Evolutionary conservation across 1,140 invertebrate genomes (phyloP), one percentile per base, ranked within the genome.

Genomic region (Hormaphis cornu): DNA sequence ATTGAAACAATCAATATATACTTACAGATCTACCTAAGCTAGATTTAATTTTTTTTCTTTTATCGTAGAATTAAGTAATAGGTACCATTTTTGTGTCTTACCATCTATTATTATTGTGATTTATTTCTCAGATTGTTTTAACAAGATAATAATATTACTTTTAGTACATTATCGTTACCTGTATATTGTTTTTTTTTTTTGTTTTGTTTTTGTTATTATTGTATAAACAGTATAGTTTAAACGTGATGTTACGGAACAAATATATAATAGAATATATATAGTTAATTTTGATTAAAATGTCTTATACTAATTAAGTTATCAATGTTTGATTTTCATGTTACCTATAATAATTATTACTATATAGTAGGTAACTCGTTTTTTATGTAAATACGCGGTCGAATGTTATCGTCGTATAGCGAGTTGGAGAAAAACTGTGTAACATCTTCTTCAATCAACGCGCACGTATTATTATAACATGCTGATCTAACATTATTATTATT

Each of bases 201-300:
- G n/a, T 54, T 54, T 54, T 54, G 28, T 54, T 54, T 54, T 54
- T 54, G 28, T 54, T 54, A 54, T 54, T 54, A 54, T 33, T 54
- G 35, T 54, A 22, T 35, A 54, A 33, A 54, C 28, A 35, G n/a
- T n/a, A 54, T 54, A 33, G 28, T 54, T 54, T 54, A 18, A 35
- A 35, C 28, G 30, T 35, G 24, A 33, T 54, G 52, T 54, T 54
- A 54, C 30, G 12, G 28, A 35, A 54, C 28, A 33, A 54, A 53
- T 9, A 53, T 53, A 54, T 18, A n/a, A n/a, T n/a, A n/a, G n/a
- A n/a, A n/a, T n/a, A n/a, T n/a, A n/a, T n/a, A n/a, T n/a, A n/a
- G n/a, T n/a, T 54, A 53, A 4, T 30, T 30, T 52, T 52, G 48
- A 16, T 53, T 53, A 54, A 28, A 48, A 12, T 16, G 18, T 30